Evolutionary conservation across 2,888 invertebrate genomes (phyloP).

Genomic region (Phragmatobia fuliginosa): DNA sequence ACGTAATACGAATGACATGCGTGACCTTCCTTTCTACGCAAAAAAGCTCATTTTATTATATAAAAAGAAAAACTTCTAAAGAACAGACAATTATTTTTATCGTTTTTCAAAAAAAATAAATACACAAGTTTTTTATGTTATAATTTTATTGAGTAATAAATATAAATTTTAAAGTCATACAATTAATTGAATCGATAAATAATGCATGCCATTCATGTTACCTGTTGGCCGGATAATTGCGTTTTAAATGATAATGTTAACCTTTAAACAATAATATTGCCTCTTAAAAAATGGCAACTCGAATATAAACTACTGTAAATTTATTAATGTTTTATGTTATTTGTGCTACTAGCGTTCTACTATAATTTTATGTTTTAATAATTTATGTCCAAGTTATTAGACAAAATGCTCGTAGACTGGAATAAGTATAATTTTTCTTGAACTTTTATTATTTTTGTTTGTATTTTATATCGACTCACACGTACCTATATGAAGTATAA

Average conservation of each 20-base stretch:
- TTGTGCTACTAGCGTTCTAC: neutral
- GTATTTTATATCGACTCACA: too few species aligned
- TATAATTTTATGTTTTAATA: neutral
- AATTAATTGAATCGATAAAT: slow-evolving; percentile 47
- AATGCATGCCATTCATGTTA: slow-evolving; percentile 31
- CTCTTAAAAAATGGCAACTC: slow-evolving; percentile 33
- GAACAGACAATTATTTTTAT: neutral
- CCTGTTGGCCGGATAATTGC: slow-evolving; percentile 39
- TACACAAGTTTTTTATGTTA: neutral
- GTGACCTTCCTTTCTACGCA: too few species aligned
- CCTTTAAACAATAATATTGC: slow-evolving; percentile 46
- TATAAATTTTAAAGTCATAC: slow-evolving; percentile 25
- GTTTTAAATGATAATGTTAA: slow-evolving; percentile 57
- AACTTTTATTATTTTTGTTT: too few species aligned
- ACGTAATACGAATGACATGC: neutral
- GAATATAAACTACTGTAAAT: slow-evolving; percentile 22
- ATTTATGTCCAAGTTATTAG: neutral
- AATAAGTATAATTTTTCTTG: too few species aligned
- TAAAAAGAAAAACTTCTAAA: neutral
- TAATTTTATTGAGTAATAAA: slow-evolving; percentile 26
- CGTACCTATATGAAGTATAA: too few species aligned
- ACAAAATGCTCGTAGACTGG: neutral
- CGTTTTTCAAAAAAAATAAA: neutral
- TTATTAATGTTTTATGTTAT: neutral
- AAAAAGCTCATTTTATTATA: neutral